These are phyloP conservation scores for Thamnaconus septentrionalis DNA, from an alignment of 2,113 vertebrate species.

Conservation along the genomic window DNA sequence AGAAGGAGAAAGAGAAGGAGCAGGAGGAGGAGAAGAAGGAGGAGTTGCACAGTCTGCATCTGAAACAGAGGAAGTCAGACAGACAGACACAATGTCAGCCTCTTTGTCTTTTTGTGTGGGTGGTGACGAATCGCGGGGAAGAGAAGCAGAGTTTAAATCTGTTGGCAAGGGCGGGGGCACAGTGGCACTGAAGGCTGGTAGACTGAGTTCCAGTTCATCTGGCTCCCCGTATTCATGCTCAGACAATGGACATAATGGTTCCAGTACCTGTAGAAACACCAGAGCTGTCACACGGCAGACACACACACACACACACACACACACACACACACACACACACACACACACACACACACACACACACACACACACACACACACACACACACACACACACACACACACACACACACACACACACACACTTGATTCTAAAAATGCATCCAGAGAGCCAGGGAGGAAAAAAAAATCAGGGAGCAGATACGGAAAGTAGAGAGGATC, in stretches of 20 bases:
- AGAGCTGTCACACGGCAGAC: conserved; percentile 57
- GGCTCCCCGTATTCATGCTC: conserved; percentile 59
- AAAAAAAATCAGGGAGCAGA: background rate
- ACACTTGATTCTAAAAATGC: no score
- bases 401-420: background rate
- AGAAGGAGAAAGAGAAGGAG: conserved; percentile 21
- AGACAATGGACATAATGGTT: conserved; percentile 68
- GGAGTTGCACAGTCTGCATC: background rate
- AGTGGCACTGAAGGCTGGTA: conserved; percentile 33
- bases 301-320: conserved; percentile 8
- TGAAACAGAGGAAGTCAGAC: background rate
- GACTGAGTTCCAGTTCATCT: conserved; percentile 53
- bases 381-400: conserved; percentile 4
- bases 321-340: background rate
- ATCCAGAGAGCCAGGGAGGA: conserved; percentile 1
- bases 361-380: conserved; percentile 2
- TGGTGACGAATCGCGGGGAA: conserved; percentile 30
- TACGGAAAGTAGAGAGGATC: conserved; percentile 1
- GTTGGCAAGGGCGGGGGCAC: conserved; percentile 35
- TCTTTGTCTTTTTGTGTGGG: conserved; percentile 38
- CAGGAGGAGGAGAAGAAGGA: conserved; percentile 37
- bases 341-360: background rate
- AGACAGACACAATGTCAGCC: conserved; percentile 1
- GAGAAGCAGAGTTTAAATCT: conserved; percentile 32
- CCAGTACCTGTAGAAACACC: conserved; percentile 80